Percentiles rank a stretch among this genome's conserved stretches.
phyloP scores from a whole-genome alignment of 2,797 vertebrate species.

The Iguana delicatissima region DNA sequence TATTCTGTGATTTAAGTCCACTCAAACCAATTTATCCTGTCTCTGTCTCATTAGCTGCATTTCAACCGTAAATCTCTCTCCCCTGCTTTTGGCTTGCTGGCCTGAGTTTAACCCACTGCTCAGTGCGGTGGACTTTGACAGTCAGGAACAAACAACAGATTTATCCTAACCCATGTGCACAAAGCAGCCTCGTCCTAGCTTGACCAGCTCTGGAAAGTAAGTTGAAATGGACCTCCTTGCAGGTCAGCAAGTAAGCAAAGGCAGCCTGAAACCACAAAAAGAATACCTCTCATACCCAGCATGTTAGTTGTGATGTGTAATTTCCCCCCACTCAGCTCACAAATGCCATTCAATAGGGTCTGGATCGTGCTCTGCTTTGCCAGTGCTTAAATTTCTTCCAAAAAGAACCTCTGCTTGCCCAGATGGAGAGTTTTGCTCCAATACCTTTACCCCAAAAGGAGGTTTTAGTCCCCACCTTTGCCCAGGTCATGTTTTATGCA shows the following conservation, averaged over 20 bases:
- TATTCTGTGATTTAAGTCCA: background rate
- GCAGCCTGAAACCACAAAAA: background rate
- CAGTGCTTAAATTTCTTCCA: background rate
- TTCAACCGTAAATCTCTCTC: background rate
- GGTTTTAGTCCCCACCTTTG: background rate
- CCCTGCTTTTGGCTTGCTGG: too few species aligned
- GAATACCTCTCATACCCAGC: background rate
- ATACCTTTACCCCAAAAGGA: too few species aligned
- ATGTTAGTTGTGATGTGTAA: too few species aligned
- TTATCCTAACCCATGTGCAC: background rate
- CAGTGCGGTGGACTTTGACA: background rate
- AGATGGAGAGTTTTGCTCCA: background rate
- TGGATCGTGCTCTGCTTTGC: background rate
- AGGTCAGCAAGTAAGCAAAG: background rate
- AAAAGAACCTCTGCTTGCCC: background rate
- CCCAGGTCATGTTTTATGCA: background rate
- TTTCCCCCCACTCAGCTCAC: too few species aligned
- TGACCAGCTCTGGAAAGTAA: background rate
- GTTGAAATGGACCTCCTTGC: background rate
- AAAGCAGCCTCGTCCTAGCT: background rate
- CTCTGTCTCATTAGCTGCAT: background rate
- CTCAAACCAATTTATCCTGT: background rate
- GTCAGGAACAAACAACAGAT: background rate
- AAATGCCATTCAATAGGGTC: too few species aligned
- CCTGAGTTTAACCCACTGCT: background rate